Conservation (phyloP, 2,797 vertebrate species). For the Syndactyla subalaris region DNA sequence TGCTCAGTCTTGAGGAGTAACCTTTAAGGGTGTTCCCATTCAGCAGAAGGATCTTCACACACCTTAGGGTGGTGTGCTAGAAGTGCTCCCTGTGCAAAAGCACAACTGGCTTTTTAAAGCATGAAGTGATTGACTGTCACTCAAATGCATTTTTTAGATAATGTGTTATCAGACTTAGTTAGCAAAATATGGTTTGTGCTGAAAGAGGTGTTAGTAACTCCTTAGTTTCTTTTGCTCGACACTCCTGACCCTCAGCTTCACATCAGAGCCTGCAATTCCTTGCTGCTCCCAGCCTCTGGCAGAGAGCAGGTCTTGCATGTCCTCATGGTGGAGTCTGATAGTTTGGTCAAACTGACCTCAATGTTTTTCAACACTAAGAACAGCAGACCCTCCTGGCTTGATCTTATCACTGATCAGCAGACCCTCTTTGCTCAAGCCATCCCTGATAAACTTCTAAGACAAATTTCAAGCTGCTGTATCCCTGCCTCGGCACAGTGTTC, state of each 20-base stretch:
- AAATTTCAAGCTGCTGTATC: background rate
- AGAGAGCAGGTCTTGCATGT: background rate
- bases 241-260: rapidly evolving
- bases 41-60: background rate
- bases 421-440: background rate
- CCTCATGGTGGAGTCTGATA: background rate
- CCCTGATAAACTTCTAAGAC: background rate
- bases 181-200: background rate
- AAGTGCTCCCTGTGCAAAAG: background rate
- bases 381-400: background rate
- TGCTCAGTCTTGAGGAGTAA: background rate
- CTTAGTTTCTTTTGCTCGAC: background rate
- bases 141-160: background rate
- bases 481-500: no score
- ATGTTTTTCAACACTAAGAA: background rate
- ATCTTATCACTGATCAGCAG: background rate
- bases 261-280: background rate
- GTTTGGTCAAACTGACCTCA: background rate
- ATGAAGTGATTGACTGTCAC: rapidly evolving
- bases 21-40: background rate
- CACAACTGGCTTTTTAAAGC: background rate
- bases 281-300: background rate
- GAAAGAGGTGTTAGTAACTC: background rate
- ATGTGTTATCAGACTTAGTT: background rate
- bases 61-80: no score